Conservation (phyloP, 2,797 vertebrate genomes). For the Sebastes cheni region DNA sequence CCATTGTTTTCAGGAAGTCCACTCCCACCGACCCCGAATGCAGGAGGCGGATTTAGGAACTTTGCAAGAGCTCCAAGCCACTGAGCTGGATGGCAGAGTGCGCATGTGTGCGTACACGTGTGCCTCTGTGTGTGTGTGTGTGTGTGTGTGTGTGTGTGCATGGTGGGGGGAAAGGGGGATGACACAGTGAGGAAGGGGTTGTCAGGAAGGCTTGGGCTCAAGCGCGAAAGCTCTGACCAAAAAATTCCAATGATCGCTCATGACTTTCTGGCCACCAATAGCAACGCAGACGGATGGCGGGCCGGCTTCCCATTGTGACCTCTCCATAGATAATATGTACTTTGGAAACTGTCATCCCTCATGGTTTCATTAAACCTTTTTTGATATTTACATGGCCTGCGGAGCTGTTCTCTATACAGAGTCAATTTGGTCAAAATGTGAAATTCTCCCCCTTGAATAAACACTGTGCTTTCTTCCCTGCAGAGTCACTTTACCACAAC, state of each 20-base stretch:
- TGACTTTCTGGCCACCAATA: constrained; percentile 77
- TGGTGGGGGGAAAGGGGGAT: constrained; percentile 32
- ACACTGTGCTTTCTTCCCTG: constrained; percentile 65
- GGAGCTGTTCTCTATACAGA: constrained; percentile 65
- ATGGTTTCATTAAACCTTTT: constrained; percentile 79
- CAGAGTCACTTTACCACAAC: constrained; percentile 65
- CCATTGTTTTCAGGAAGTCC: constrained; percentile 81
- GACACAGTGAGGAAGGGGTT: constrained; percentile 66
- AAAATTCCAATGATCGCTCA: constrained; percentile 79
- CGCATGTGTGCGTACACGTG: constrained; percentile 2
- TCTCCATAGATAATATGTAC: constrained; percentile 83
- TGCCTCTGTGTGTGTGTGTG: constrained; percentile 30
- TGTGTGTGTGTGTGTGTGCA: constrained; percentile 30
- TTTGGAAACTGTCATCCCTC: constrained; percentile 78
- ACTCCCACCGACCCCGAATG: constrained; percentile 71
- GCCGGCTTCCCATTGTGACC: constrained; percentile 73
- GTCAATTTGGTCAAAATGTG: constrained; percentile 76
- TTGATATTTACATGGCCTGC: constrained; percentile 77
- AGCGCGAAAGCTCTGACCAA: constrained; percentile 72
- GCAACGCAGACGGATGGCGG: constrained; percentile 66
- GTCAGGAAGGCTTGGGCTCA: constrained; percentile 70
- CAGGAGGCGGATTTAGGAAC: constrained; percentile 67
- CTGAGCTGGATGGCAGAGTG: constrained; percentile 60
- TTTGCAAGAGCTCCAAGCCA: constrained; percentile 68
- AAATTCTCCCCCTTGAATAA: constrained; percentile 76